Percentiles rank a stretch among this genome's conserved stretches.
These are phyloP conservation scores for Heliconius eleuchia DNA, from an alignment of 1,140 invertebrate genomes.

Conservation along the genomic window DNA sequence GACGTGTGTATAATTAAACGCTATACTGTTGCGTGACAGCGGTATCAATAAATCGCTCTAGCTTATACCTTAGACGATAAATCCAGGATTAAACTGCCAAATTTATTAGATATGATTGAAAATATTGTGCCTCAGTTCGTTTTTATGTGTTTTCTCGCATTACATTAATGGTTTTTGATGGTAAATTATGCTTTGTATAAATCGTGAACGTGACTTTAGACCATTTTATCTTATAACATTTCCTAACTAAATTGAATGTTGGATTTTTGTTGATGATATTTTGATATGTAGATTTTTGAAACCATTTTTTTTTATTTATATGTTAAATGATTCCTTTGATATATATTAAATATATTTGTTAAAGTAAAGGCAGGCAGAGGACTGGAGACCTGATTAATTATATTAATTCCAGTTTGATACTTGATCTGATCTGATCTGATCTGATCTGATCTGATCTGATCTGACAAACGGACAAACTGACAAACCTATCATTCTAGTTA, in stretches of 20 bases:
- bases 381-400: too few relatives aligned
- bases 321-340: too few relatives aligned
- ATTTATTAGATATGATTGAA: slow-evolving; percentile 65
- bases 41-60: slow-evolving; percentile 18
- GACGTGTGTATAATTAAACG: too few relatives aligned
- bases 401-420: too few relatives aligned
- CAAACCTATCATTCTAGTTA: too few relatives aligned
- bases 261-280: slow-evolving; percentile 12
- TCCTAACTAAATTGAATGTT: slow-evolving; percentile 24
- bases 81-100: slow-evolving; percentile 47
- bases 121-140: slow-evolving; percentile 57
- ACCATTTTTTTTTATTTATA: not conserved
- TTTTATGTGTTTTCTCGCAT: slow-evolving; percentile 61
- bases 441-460: too few relatives aligned
- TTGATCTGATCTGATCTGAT: too few relatives aligned
- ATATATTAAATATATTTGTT: too few relatives aligned
- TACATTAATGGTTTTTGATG: slow-evolving; percentile 50
- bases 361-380: too few relatives aligned
- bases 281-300: not conserved
- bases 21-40: not conserved
- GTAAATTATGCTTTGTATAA: slow-evolving; percentile 51
- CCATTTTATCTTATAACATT: not conserved
- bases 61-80: slow-evolving; percentile 31
- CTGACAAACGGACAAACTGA: too few relatives aligned
- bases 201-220: slow-evolving; percentile 31